phyloP scores from a whole-genome alignment of 1,140 invertebrate genomes.

The Plutomurus gul region DNA sequence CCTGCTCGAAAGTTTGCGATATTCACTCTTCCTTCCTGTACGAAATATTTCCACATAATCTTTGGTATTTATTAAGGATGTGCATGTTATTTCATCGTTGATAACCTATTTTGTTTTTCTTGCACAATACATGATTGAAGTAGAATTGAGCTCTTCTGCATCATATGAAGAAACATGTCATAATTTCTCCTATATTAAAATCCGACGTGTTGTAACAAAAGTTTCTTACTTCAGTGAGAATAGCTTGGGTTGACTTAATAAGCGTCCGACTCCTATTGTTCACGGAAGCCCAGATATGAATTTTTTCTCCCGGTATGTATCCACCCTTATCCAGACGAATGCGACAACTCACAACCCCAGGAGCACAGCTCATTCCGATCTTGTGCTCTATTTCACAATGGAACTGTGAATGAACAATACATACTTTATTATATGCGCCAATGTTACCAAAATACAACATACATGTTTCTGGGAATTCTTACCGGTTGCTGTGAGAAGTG shows the following conservation, averaged over 20 bases:
- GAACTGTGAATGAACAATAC: constrained; percentile 77
- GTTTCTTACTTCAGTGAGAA: constrained; percentile 77
- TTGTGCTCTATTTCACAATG: constrained; percentile 88
- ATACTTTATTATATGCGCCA: neutral
- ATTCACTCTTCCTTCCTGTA: no score
- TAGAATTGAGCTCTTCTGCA: neutral
- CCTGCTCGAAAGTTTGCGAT: no score
- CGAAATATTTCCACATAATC: no score
- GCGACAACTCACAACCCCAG: constrained; percentile 78
- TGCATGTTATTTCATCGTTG: no score
- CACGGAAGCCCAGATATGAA: constrained; percentile 81
- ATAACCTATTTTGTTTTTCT: no score
- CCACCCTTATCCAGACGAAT: constrained; percentile 87
- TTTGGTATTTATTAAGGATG: no score
- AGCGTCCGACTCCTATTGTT: constrained; percentile 80
- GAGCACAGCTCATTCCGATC: constrained; percentile 76
- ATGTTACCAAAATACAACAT: no score
- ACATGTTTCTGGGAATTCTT: no score
- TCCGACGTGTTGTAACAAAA: neutral
- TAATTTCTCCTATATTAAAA: neutral
- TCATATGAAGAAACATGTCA: neutral
- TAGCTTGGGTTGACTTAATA: constrained; percentile 74
- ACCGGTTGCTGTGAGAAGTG: no score
- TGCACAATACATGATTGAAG: no score
- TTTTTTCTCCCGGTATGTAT: constrained; percentile 79